Conservation (phyloP, 1,140 invertebrate species). For the Galendromus occidentalis region DNA sequence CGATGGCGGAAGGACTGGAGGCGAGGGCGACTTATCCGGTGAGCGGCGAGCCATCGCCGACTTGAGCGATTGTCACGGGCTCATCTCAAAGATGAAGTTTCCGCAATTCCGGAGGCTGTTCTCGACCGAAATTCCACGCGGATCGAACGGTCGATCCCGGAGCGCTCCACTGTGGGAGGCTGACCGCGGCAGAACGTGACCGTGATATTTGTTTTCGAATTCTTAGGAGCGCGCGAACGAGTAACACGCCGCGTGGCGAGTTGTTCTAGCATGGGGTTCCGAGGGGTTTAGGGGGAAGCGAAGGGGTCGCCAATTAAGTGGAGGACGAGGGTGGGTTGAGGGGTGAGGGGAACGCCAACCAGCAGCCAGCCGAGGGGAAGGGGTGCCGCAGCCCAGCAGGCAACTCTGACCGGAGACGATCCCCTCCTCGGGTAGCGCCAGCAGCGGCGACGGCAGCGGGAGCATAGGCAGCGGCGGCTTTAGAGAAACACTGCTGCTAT, state of each 20-base stretch:
- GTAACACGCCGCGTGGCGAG: not conserved
- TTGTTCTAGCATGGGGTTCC: not conserved
- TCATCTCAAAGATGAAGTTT: too few species aligned
- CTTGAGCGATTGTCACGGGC: too few species aligned
- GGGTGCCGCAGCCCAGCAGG: not conserved
- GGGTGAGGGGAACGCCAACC: not conserved
- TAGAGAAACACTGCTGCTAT: not conserved
- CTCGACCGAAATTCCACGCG: too few species aligned
- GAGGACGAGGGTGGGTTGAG: conserved; percentile 6
- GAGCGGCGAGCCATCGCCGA: too few species aligned
- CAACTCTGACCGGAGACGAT: not conserved
- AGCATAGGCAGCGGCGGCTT: not conserved
- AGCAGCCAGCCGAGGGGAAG: not conserved
- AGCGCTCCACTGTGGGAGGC: too few species aligned
- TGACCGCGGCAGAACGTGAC: too few species aligned
- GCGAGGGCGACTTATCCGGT: too few species aligned
- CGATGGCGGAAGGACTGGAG: not conserved
- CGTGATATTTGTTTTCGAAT: too few species aligned
- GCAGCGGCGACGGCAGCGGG: not conserved
- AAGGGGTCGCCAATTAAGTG: conserved; percentile 10
- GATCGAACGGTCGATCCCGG: too few species aligned
- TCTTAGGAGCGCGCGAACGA: too few species aligned
- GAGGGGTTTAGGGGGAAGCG: conserved; percentile 8
- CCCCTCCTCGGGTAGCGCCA: not conserved
- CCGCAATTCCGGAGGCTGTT: too few species aligned